Evolutionary conservation across 2,888 invertebrate genomes (phyloP).

Genomic region (Tiliacea citrago): DNA sequence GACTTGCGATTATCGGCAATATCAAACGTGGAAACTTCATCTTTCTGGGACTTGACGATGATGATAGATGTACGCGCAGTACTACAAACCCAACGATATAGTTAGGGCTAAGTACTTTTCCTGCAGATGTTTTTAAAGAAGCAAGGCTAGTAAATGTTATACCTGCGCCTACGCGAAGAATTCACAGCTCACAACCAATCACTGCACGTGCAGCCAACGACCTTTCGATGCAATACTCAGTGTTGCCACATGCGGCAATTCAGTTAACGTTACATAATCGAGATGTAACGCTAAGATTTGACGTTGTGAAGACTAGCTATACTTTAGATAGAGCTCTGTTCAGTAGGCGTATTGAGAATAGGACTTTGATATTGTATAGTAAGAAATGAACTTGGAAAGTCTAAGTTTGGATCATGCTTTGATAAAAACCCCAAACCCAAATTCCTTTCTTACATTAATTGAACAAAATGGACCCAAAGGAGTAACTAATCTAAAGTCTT

Average conservation of each 20-base stretch:
- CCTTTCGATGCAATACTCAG: slow-evolving; percentile 48
- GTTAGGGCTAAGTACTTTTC: neutral
- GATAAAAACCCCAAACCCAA: neutral
- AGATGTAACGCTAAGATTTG: slow-evolving; percentile 55
- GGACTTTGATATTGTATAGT: neutral
- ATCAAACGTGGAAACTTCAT: neutral
- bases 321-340: neutral
- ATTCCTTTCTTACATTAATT: neutral
- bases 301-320: slow-evolving; percentile 32
- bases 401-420: neutral
- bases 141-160: neutral
- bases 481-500: neutral
- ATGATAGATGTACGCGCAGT: neutral
- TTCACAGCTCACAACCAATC: slow-evolving; percentile 37
- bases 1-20: neutral
- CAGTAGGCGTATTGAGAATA: neutral
- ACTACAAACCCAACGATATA: neutral
- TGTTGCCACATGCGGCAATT: slow-evolving; percentile 53
- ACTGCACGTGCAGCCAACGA: slow-evolving; percentile 53
- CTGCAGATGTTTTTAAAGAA: neutral
- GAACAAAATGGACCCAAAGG: neutral
- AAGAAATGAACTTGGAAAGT: neutral
- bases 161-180: neutral
- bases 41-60: neutral
- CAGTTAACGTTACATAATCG: slow-evolving; percentile 57